These are phyloP conservation scores for Phengaris alcon DNA, from an alignment of 2,888 invertebrate species.

Conservation along the genomic window DNA sequence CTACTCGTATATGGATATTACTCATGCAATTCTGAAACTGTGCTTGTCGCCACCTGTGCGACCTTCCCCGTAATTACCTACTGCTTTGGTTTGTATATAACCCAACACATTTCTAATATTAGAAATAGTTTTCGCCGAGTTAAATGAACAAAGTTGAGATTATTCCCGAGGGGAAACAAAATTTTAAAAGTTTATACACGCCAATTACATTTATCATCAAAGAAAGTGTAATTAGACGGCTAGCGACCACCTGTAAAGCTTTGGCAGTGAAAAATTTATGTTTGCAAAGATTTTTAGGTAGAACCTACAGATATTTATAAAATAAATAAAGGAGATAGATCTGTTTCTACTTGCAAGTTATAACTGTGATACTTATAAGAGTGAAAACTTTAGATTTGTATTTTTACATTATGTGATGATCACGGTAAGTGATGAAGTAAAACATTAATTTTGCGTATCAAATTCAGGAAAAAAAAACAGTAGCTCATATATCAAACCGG, in stretches of 20 bases:
- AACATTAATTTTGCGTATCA: background rate
- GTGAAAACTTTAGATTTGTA: too few species aligned
- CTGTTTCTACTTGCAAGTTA: too few species aligned
- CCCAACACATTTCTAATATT: constrained; percentile 38
- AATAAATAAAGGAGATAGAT: too few species aligned
- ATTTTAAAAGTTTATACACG: constrained; percentile 29
- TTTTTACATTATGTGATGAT: background rate
- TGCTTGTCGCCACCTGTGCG: constrained; percentile 39
- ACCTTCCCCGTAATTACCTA: constrained; percentile 36
- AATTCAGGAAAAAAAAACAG: background rate
- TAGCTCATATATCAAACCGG: constrained; percentile 7
- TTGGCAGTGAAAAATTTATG: background rate
- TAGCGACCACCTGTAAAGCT: background rate
- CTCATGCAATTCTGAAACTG: constrained; percentile 32
- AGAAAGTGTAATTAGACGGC: background rate
- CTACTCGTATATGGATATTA: constrained; percentile 19
- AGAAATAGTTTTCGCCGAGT: constrained; percentile 39
- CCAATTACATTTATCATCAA: constrained; percentile 10
- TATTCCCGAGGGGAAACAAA: constrained; percentile 30
- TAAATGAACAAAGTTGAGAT: constrained; percentile 40
- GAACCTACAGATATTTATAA: too few species aligned
- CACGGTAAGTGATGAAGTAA: background rate
- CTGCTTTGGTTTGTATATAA: constrained; percentile 32
- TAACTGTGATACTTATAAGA: too few species aligned
- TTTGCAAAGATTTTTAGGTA: background rate